Evolutionary conservation across 2,797 vertebrate genomes (phyloP).

Genomic region (Valencia hispanica): DNA sequence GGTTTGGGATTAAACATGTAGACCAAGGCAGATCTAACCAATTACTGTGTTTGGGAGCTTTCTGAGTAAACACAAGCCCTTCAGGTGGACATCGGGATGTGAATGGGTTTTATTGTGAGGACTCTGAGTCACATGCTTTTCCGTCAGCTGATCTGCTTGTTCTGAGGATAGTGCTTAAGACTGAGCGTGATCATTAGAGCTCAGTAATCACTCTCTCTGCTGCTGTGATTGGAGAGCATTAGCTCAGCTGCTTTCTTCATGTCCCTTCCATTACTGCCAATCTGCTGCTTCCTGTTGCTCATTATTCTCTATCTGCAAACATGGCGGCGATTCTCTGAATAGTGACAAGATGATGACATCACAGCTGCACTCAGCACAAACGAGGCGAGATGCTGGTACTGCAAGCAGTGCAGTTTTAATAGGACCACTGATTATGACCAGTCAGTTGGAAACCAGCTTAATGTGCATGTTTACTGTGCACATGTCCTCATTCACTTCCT

Average conservation of each 20-base stretch:
- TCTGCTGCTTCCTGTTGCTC: slow-evolving; percentile 17
- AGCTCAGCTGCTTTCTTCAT: slow-evolving; percentile 24
- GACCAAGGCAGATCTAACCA: not conserved
- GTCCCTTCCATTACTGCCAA: slow-evolving; percentile 20
- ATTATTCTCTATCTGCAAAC: slow-evolving; percentile 6
- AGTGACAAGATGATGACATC: slow-evolving; percentile 26
- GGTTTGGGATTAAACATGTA: not conserved
- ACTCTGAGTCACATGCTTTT: not conserved
- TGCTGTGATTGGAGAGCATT: slow-evolving; percentile 49
- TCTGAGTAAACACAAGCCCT: not conserved
- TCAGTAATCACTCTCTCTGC: slow-evolving; percentile 15
- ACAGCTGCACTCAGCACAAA: slow-evolving; percentile 23
- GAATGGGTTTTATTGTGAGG: slow-evolving; percentile 5
- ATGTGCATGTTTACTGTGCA: slow-evolving; percentile 20
- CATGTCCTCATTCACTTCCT: slow-evolving; percentile 4
- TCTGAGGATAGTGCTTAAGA: not conserved
- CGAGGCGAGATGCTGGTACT: not conserved
- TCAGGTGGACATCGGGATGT: not conserved
- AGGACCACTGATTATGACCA: slow-evolving; percentile 11
- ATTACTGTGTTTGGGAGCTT: not conserved
- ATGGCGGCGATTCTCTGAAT: slow-evolving; percentile 32
- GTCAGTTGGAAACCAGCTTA: slow-evolving; percentile 33
- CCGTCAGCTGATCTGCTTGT: slow-evolving; percentile 4
- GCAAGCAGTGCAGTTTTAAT: not conserved
- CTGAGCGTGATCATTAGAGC: slow-evolving; percentile 8